Evolutionary conservation across 2,113 vertebrate genomes (phyloP).

Genomic region (Gymnobelideus leadbeateri): DNA sequence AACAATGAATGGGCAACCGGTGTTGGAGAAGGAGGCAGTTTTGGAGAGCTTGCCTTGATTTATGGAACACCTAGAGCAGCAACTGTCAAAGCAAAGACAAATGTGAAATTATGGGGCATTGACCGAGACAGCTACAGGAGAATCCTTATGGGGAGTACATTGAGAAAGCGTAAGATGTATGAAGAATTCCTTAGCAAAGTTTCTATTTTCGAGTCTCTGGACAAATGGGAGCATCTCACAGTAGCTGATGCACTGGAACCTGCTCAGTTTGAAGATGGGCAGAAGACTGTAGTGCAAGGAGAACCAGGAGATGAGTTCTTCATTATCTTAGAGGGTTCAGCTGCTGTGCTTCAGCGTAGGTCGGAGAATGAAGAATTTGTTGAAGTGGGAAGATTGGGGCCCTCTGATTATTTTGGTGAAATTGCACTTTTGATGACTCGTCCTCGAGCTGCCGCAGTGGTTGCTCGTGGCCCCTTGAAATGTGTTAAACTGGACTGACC

Average conservation of each 20-base stretch:
- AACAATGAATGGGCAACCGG: conserved; percentile 98
- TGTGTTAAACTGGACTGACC: conserved; percentile 99
- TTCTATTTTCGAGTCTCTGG: conserved; percentile 99
- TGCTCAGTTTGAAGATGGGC: conserved; percentile 97
- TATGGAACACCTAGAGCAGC: conserved; percentile 97
- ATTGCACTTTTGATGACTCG: conserved; percentile 99
- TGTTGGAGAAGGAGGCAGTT: conserved; percentile 98
- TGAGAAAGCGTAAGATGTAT: conserved; percentile 99
- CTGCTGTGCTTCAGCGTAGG: conserved; percentile 96
- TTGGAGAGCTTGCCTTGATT: conserved; percentile 97
- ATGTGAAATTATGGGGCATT: conserved; percentile 98
- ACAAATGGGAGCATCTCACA: conserved; percentile 99
- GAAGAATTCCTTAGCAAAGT: conserved; percentile 99
- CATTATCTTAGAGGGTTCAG: conserved; percentile 98
- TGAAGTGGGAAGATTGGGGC: conserved; percentile 97
- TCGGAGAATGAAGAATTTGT: conserved; percentile 99
- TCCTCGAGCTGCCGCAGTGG: conserved; percentile 96
- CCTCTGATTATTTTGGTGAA: conserved; percentile 99
- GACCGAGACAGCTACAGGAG: conserved; percentile 98
- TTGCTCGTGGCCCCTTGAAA: conserved; percentile 96
- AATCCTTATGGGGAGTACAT: conserved; percentile 99
- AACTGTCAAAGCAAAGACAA: conserved; percentile 97
- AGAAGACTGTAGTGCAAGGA: conserved; percentile 99
- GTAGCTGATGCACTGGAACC: conserved; percentile 97
- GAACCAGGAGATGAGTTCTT: conserved; percentile 99